These are phyloP conservation scores for Amia ocellicauda DNA, from an alignment of 2,113 vertebrate species.

Conservation along the genomic window DNA sequence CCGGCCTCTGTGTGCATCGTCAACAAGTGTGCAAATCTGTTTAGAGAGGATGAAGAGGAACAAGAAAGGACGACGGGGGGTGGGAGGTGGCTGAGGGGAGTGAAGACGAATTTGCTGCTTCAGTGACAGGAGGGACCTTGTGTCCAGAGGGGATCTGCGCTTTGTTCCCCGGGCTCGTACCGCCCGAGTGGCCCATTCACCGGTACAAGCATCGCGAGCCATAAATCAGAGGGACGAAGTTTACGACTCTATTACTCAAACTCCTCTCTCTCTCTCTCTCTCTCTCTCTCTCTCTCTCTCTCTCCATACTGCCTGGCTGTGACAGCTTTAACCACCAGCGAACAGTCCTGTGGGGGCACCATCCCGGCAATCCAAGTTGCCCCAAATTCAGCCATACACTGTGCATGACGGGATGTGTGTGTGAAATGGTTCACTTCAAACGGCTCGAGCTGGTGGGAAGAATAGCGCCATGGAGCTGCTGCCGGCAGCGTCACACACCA, in stretches of 20 bases:
- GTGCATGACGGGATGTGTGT: too few relatives aligned
- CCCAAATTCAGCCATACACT: too few relatives aligned
- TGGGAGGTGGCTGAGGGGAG: too few relatives aligned
- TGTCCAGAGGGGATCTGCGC: neutral
- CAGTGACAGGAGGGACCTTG: neutral
- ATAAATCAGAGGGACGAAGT: neutral
- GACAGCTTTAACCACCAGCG: conserved; percentile 49
- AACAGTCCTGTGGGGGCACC: too few relatives aligned
- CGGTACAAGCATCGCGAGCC: neutral
- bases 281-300: neutral
- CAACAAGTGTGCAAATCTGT: neutral
- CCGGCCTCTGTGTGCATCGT: neutral
- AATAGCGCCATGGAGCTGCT: too few relatives aligned
- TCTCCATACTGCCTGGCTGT: conserved; percentile 43
- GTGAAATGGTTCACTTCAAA: too few relatives aligned
- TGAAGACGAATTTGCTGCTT: too few relatives aligned
- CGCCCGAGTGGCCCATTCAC: conserved; percentile 3
- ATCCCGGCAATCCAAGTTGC: too few relatives aligned
- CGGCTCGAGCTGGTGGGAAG: too few relatives aligned
- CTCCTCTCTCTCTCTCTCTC: neutral
- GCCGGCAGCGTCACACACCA: too few relatives aligned
- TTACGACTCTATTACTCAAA: conserved; percentile 2
- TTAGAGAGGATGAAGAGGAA: neutral
- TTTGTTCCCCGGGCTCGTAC: conserved; percentile 1
- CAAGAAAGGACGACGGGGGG: too few relatives aligned